Conservation (phyloP, 2,113 vertebrate genomes). For the Clarias magur region DNA sequence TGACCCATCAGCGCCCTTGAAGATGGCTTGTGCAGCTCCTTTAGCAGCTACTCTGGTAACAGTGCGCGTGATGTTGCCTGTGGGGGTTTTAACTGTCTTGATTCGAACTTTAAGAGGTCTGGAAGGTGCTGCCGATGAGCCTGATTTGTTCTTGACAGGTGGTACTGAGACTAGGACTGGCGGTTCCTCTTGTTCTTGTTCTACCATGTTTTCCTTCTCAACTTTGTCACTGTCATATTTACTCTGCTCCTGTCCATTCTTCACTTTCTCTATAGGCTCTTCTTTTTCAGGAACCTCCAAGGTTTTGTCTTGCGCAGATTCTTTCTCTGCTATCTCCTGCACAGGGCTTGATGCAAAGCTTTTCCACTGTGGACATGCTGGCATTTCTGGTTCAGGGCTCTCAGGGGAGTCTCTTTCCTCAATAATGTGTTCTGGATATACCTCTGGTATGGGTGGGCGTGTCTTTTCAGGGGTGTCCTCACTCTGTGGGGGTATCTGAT, state of each 20-base stretch:
- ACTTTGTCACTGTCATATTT: conserved; percentile 20
- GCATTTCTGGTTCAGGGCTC: conserved; percentile 76
- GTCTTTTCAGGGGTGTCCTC: conserved; percentile 14
- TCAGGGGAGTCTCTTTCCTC: conserved; percentile 78
- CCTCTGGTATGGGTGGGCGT: conserved; percentile 55
- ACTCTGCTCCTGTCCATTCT: background rate
- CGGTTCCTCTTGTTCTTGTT: conserved; percentile 57
- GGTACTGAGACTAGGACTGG: conserved; percentile 16
- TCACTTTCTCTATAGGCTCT: conserved; percentile 51
- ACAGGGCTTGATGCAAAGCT: conserved; percentile 49
- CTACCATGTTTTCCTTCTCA: conserved; percentile 61
- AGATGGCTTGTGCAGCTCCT: conserved; percentile 47
- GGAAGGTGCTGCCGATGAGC: conserved; percentile 56
- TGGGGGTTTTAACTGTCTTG: conserved; percentile 90
- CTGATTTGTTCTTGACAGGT: conserved; percentile 7
- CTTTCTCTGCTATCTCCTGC: conserved; percentile 26
- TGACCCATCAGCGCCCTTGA: conserved; percentile 51
- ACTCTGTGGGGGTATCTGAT: conserved; percentile 1
- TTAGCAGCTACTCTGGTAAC: conserved; percentile 81
- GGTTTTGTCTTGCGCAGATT: fast-evolving
- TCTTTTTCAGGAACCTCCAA: conserved; percentile 35
- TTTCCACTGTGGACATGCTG: conserved; percentile 11
- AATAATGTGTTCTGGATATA: conserved; percentile 74
- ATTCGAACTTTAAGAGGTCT: conserved; percentile 91
- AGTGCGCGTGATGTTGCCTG: conserved; percentile 81